Base-by-base conservation (phyloP, 2,888 invertebrate genomes). In the Myopa testacea region DNA sequence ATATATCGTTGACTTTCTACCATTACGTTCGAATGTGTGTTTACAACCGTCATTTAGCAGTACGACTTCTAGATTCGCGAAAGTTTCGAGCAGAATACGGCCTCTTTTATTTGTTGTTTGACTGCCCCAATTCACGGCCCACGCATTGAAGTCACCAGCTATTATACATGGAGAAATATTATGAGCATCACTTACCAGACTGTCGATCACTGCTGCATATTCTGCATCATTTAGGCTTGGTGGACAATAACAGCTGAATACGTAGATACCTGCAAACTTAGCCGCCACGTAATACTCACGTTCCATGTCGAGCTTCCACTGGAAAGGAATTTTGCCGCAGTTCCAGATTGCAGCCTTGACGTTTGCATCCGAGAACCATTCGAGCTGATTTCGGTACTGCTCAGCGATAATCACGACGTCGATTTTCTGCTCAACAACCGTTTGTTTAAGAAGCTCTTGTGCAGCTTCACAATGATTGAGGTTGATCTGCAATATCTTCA, bases 141-240 rank as follows among this genome's bases (percentile, higher is more conserved):
- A 76, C 19, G 76, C 76, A 26, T 76, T 76, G 26, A 76, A 76
- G 19, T 76, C 76, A 4, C 76, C 69, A 7, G 69, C 58, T 34
- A 58, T 58, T 7, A 71, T 34, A 71, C 52, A 82, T 78, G 10
- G 80, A 79, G 34, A 81, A 60, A 4, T 78, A 38, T 14, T 82
- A 82, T 8, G 77, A 73, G 10, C 72, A 58, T 58, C 58, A 12
- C 58, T 58, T n/a, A 58, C 58, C 14, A 14, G n/a, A n/a, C n/a
- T 58, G n/a, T 58, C 58, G n/a, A 58, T 6, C n/a, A 58, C 58
- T 58, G 58, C n/a, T n/a, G 58, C 58, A n/a, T 58, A 58, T n/a
- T 58, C 58, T n/a, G 6, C n/a, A n/a, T 14, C n/a, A 6, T 6
- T 4, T 3, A 58, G 6, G 14, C 58, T 58, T n/a, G 12, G 58